Conservation (phyloP, 2,113 vertebrate species). For the Apodemus sylvaticus region DNA sequence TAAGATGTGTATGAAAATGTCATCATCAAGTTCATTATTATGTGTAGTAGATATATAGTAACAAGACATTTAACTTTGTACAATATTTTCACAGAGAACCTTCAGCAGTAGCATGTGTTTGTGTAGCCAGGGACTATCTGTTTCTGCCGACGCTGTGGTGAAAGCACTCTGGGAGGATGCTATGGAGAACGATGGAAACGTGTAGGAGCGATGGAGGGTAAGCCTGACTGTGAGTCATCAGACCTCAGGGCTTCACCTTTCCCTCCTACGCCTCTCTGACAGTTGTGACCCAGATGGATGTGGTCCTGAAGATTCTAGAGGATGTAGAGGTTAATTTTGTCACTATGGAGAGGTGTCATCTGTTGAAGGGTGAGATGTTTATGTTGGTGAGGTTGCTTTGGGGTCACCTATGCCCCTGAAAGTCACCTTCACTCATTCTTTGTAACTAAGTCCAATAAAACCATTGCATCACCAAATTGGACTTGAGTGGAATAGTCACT, state of each 20-base stretch:
- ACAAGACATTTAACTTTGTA: neutral
- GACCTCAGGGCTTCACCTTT: neutral
- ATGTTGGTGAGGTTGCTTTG: neutral
- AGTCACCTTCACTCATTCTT: neutral
- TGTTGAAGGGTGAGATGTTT: neutral
- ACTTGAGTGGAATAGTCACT: neutral
- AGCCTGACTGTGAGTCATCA: neutral
- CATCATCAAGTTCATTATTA: neutral
- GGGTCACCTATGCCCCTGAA: neutral
- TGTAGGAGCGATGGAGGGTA: neutral
- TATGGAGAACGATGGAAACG: neutral
- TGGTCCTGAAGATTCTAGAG: neutral
- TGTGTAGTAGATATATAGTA: neutral
- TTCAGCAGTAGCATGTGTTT: neutral
- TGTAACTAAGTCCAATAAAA: neutral
- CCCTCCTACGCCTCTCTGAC: neutral
- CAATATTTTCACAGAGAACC: neutral
- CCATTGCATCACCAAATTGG: neutral
- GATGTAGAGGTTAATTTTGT: neutral
- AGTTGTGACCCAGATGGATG: neutral
- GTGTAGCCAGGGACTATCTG: neutral
- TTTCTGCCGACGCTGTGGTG: neutral
- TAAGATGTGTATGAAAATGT: neutral
- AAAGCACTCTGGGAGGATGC: neutral
- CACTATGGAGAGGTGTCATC: neutral